Evolutionary conservation across 2,888 invertebrate species (phyloP).

Genomic region (Notocelia uddmanniana): DNA sequence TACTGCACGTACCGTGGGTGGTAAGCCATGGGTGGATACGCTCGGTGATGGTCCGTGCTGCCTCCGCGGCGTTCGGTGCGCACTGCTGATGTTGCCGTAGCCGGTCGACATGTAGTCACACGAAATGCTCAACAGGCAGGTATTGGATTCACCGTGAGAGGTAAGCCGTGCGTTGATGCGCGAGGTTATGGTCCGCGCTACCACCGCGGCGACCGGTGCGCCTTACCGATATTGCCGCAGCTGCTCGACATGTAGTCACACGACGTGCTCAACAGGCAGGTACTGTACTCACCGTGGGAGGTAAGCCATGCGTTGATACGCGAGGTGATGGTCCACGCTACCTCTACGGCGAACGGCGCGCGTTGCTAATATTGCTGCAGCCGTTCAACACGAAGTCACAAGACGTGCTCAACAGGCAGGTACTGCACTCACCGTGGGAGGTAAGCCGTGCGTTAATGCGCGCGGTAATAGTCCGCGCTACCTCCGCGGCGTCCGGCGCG

Average conservation of each 20-base stretch:
- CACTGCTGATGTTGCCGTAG: slow-evolving; percentile 71
- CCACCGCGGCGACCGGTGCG: slow-evolving; percentile 75
- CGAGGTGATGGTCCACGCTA: slow-evolving; percentile 74
- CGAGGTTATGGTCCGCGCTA: slow-evolving; percentile 74
- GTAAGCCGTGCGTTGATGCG: slow-evolving; percentile 49
- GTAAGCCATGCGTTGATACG: slow-evolving; percentile 49
- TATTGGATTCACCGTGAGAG: not conserved
- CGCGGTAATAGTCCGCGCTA: slow-evolving; percentile 76
- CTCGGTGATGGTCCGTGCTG: slow-evolving; percentile 74
- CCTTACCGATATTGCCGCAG: slow-evolving; percentile 31
- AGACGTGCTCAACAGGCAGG: not conserved
- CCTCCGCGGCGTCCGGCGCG: slow-evolving; percentile 75
- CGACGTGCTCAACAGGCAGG: not conserved
- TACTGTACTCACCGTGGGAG: slow-evolving; percentile 41
- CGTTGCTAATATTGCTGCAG: slow-evolving; percentile 32
- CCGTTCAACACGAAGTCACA: not conserved
- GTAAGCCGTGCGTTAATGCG: slow-evolving; percentile 77
- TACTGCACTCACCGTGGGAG: slow-evolving; percentile 68
- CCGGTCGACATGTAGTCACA: not conserved
- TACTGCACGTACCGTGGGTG: slow-evolving; percentile 65
- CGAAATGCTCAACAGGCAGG: too few species aligned
- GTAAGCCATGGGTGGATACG: slow-evolving; percentile 75
- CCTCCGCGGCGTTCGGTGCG: slow-evolving; percentile 75
- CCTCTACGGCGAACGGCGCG: slow-evolving; percentile 75
- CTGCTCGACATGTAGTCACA: not conserved